These are phyloP conservation scores for Alitta virens DNA, from an alignment of 2,888 invertebrate species.

Conservation along the genomic window DNA sequence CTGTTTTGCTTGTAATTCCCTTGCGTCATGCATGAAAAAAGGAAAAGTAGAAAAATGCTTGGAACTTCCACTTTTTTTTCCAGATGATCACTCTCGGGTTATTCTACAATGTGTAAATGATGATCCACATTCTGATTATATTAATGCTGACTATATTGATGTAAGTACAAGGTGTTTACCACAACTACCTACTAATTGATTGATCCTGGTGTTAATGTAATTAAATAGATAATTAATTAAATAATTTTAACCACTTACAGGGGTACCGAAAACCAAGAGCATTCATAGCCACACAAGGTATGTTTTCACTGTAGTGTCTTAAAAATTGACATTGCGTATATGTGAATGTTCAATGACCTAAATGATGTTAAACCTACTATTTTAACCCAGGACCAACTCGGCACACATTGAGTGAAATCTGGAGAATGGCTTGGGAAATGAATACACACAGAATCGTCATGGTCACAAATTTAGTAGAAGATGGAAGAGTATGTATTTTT, in stretches of 20 bases:
- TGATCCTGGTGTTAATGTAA: no score
- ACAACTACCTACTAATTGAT: no score
- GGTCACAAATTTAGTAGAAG: constrained; percentile 36
- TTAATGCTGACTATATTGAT: constrained; percentile 34
- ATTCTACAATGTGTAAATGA: constrained; percentile 21
- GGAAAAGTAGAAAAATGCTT: background rate
- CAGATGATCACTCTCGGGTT: constrained; percentile 34
- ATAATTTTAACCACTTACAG: constrained; percentile 14
- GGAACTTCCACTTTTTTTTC: background rate
- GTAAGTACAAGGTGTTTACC: constrained; percentile 15
- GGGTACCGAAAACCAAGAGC: constrained; percentile 28
- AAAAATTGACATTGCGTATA: no score
- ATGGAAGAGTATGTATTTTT: constrained; percentile 28
- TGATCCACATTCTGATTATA: constrained; percentile 31
- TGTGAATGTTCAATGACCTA: no score
- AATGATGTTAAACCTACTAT: no score
- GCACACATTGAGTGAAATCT: constrained; percentile 32
- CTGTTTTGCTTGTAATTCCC: no score
- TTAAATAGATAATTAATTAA: no score
- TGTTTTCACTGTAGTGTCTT: background rate
- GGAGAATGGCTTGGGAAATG: constrained; percentile 35
- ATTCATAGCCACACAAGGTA: constrained; percentile 32
- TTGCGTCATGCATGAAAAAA: background rate
- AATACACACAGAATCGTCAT: constrained; percentile 31
- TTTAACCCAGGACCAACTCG: constrained; percentile 29